These are phyloP conservation scores for Leptopterna dolabrata DNA, from an alignment of 2,888 invertebrate species.

Conservation along the genomic window DNA sequence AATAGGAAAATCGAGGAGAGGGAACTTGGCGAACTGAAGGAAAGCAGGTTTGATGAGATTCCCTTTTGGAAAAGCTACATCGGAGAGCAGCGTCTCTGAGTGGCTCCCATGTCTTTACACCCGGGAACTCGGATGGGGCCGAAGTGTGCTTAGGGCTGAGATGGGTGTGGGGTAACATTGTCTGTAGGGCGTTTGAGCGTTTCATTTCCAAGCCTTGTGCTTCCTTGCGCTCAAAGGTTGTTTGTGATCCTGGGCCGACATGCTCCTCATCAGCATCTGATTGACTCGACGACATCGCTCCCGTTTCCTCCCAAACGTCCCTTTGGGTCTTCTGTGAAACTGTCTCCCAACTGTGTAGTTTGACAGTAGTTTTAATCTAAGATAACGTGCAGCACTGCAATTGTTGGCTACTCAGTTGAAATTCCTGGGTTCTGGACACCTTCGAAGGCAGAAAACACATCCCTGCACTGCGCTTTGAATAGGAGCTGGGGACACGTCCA, in stretches of 20 bases:
- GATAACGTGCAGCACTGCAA: neutral
- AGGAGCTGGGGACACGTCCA: too few species aligned
- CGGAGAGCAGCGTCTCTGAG: neutral
- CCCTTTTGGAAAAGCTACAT: neutral
- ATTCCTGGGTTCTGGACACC: neutral
- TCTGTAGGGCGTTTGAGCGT: neutral
- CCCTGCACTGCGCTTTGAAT: too few species aligned
- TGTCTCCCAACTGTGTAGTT: neutral
- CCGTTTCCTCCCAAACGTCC: neutral
- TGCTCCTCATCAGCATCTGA: constrained; percentile 47
- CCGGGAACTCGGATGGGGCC: neutral
- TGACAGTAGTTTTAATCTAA: constrained; percentile 24
- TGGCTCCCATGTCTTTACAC: constrained; percentile 30
- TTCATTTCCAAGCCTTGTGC: constrained; percentile 26
- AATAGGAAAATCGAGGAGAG: neutral
- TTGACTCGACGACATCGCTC: constrained; percentile 18
- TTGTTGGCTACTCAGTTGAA: neutral
- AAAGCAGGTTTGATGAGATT: constrained; percentile 34
- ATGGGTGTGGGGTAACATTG: constrained; percentile 3
- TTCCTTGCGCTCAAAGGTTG: constrained; percentile 32
- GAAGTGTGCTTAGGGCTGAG: constrained; percentile 34
- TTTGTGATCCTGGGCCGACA: constrained; percentile 40
- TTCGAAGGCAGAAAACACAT: too few species aligned
- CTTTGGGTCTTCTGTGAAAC: neutral
- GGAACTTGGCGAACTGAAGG: neutral